phyloP scores from a whole-genome alignment of 2,888 invertebrate species.

The Sarcophaga rosellei region DNA sequence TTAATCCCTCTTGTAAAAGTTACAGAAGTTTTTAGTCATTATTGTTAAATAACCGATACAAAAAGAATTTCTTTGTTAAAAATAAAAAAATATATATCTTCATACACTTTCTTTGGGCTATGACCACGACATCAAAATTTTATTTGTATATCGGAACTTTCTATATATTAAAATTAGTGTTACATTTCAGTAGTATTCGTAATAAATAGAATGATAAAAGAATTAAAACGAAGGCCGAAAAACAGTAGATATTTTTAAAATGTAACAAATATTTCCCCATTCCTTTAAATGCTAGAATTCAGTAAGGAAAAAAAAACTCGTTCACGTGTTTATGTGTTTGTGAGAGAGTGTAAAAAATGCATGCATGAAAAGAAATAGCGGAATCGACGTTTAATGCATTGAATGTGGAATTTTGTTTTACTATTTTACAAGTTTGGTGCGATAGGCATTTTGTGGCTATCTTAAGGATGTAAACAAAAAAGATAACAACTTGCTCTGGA shows the following conservation, averaged over 20 bases:
- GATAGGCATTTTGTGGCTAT: too few relatives aligned
- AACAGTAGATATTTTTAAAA: neutral
- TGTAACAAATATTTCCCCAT: neutral
- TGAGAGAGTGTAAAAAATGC: constrained; percentile 26
- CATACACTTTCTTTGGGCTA: constrained; percentile 6
- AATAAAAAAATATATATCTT: constrained; percentile 7
- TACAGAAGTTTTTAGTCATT: neutral
- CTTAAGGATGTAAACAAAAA: neutral
- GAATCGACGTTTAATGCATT: constrained; percentile 21
- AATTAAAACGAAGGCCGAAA: neutral
- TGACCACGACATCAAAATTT: constrained; percentile 52
- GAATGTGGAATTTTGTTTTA: neutral
- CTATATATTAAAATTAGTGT: neutral
- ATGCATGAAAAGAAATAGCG: constrained; percentile 32
- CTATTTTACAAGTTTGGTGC: too few relatives aligned
- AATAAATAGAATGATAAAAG: neutral
- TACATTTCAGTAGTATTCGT: neutral
- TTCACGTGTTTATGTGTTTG: constrained; percentile 44
- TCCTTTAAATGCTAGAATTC: neutral
- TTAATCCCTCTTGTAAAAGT: neutral
- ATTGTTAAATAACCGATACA: constrained; percentile 27
- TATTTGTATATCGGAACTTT: constrained; percentile 16
- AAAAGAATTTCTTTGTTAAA: constrained; percentile 7
- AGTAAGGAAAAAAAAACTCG: constrained; percentile 44
- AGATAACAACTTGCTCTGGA: neutral